Conservation (phyloP, 1,140 invertebrate genomes). For the Grapholita molesta region DNA sequence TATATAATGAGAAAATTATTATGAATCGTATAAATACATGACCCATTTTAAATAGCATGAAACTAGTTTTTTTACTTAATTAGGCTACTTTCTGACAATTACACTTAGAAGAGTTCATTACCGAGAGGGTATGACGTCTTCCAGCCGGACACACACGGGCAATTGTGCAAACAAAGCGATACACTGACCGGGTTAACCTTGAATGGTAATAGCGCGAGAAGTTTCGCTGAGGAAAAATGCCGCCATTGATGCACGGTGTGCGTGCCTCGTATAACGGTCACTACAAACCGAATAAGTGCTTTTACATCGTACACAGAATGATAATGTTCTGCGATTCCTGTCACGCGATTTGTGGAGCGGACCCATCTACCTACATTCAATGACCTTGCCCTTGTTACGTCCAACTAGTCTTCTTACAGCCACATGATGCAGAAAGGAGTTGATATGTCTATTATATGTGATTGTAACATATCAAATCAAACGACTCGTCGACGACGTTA, state of each 20-base stretch:
- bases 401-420: background rate
- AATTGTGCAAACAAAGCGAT: constrained; percentile 66
- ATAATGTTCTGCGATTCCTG: constrained; percentile 65
- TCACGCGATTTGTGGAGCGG: constrained; percentile 57
- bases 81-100: too few relatives aligned
- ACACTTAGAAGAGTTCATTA: background rate
- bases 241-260: constrained; percentile 71
- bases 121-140: constrained; percentile 18
- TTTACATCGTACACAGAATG: constrained; percentile 70
- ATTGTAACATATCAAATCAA: too few relatives aligned
- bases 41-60: too few relatives aligned
- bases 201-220: constrained; percentile 71
- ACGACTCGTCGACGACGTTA: too few relatives aligned
- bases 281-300: constrained; percentile 69
- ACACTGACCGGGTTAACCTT: constrained; percentile 73
- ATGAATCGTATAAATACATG: too few relatives aligned
- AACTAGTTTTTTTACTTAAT: too few relatives aligned
- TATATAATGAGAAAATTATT: too few relatives aligned
- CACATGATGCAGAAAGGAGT: too few relatives aligned
- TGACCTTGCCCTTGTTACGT: constrained; percentile 31
- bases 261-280: constrained; percentile 71
- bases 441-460: too few relatives aligned
- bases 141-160: constrained; percentile 36
- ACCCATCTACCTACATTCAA: constrained; percentile 51
- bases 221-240: constrained; percentile 74